Base-by-base conservation (phyloP, 2,888 invertebrate genomes). In the Acronicta aceris region DNA sequence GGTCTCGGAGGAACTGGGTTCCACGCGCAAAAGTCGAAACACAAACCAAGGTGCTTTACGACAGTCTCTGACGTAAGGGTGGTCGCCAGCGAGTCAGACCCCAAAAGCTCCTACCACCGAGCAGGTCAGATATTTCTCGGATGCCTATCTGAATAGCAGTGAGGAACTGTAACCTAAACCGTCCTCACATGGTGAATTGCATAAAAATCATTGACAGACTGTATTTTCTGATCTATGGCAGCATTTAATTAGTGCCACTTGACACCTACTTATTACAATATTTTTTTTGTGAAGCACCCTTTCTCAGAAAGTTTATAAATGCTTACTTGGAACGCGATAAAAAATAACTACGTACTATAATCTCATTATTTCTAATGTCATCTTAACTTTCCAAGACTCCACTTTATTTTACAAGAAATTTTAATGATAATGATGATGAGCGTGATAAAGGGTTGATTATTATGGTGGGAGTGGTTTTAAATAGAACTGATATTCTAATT, bases 191-290 rank as follows among this genome's bases (percentile, higher is more conserved):
- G n/a, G n/a, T n/a, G n/a, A n/a, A n/a, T n/a, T n/a, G n/a, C n/a
- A n/a, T n/a, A n/a, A n/a, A n/a, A n/a, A n/a, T 21, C 21, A 21
- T 21, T 21, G 21, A 30, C 6, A 2, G 0, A 59, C 59, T 47
- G 53, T 0, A 46, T 33, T 30, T 0, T 2, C 3, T 56, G 30
- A 43, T 27, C 72, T 71, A 17, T 52, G 43, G 10, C 25, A 62
- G 50, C 21, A 69, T 74, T 76, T 69, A 76, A 76, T 65, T 68
- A 74, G 51, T 40, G 55, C 47, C 56, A 62, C 64, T 76, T 61
- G 64, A 59, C 51, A 72, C 47, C 59, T 56, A 61, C 63, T 74
- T 53, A 53, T 38, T 59, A 52, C 53, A 55, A 50, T 56, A 46
- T 36, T 43, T 42, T 52, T 56, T 38, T 58, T 12, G n/a, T n/a